Evolutionary conservation across 1,140 invertebrate species (phyloP), one percentile per base, ranked within the genome.

Genomic region (Pseudomyrmex pallidus): DNA sequence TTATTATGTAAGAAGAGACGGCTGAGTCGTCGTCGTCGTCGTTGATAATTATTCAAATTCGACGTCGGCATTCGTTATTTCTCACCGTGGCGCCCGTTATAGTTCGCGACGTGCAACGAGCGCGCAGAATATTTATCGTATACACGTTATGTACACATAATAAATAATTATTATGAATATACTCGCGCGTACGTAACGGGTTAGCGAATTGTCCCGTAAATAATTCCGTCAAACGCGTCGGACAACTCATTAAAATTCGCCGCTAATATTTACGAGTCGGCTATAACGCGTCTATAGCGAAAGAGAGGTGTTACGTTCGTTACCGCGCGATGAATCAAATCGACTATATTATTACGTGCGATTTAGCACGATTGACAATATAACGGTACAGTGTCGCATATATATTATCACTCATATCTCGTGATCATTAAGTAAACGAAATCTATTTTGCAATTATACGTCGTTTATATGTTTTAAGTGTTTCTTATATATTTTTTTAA

Each of bases 41-140:
- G 35, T 87, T 7, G 86, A 70, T 87, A 87, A 87, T 87, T 87
- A 87, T 87, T 87, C 86, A 87, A 87, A 87, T 87, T 78, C 76
- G 61, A 82, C 83, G 85, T 85, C 77, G 83, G 83, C 84, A 88
- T 88, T 87, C 86, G 57, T 52, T 48, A 61, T 87, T 77, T 78
- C 12, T 15, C 63, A 46, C 22, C 56, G 10, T 1, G 13, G 64
- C 64, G 35, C 20, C 83, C 86, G 87, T 88, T 85, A 87, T 57
- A 68, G 56, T 77, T 82, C 76, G 25, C 72, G n/a, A 57, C 52
- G 44, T 72, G 73, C 84, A 44, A 72, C 50, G 20, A 5, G 35
- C 48, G 17, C 44, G 44, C 54, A 62, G 57, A 35, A 80, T 57
- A 48, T 22, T 35, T 35, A 35, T 35, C 35, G 35, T 35, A 35